A percentile compares a stretch with the other conserved stretches of the same genome.
Evolutionary conservation across 23 tunicate species (phyloP).

Genomic region (Trididemnum clinides): DNA sequence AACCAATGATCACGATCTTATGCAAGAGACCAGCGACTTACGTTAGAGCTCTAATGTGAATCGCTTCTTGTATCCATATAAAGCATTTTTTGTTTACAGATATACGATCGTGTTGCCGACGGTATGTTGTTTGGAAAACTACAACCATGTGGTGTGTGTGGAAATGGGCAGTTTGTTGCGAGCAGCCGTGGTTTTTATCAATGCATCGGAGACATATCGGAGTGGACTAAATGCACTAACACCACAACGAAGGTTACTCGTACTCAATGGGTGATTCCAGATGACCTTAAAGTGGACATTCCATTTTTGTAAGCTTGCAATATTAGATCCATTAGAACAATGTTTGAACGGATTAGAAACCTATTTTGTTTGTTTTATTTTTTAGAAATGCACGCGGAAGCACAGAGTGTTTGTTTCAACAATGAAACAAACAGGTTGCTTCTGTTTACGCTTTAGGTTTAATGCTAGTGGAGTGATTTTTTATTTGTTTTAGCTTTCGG

Average conservation of each 20-base stretch:
- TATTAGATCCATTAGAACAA: no score
- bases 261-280: slow-evolving; percentile 58
- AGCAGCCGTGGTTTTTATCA: slow-evolving; percentile 67
- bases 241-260: slow-evolving; percentile 52
- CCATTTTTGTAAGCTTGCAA: slow-evolving; percentile 61
- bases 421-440: no score
- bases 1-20: no score
- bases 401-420: no score
- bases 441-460: no score
- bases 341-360: no score
- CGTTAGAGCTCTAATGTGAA: no score
- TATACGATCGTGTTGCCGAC: slow-evolving; percentile 74
- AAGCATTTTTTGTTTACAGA: slow-evolving; percentile 23
- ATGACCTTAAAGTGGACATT: slow-evolving; percentile 39
- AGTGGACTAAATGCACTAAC: slow-evolving; percentile 77
- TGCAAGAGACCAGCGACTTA: no score
- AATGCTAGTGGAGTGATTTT: no score
- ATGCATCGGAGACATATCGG: slow-evolving; percentile 85
- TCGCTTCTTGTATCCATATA: not conserved
- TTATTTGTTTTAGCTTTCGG: no score
- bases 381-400: no score
- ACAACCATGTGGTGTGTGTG: slow-evolving; percentile 61
- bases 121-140: slow-evolving; percentile 91
- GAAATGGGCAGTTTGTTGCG: slow-evolving; percentile 56
- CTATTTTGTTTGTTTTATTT: no score